Evolutionary conservation across 2,888 invertebrate species (phyloP).

Genomic region (Bembecia ichneumoniformis): DNA sequence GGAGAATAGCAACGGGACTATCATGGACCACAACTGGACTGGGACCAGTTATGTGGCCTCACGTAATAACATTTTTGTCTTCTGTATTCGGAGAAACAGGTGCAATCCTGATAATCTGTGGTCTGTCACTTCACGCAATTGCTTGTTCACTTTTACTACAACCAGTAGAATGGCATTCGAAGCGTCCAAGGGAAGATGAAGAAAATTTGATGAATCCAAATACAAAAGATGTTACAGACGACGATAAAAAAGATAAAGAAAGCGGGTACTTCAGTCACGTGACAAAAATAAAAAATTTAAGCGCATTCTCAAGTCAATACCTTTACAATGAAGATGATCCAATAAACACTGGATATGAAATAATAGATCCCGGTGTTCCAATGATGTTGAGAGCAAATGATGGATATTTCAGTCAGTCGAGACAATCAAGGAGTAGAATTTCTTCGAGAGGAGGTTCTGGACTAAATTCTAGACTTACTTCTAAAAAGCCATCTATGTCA

Average conservation of each 20-base stretch:
- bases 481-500: conserved; percentile 61
- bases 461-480: conserved; percentile 57
- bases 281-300: conserved; percentile 52
- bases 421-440: conserved; percentile 52
- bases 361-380: conserved; percentile 76
- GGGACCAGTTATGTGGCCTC: conserved; percentile 81
- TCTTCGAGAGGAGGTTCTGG: conserved; percentile 56
- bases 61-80: conserved; percentile 77
- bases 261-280: conserved; percentile 55
- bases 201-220: conserved; percentile 29
- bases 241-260: conserved; percentile 33
- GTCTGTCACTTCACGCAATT: conserved; percentile 77
- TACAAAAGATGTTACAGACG: conserved; percentile 16
- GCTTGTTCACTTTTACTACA: conserved; percentile 78
- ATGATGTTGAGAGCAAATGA: conserved; percentile 77
- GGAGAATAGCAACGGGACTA: conserved; percentile 79
- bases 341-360: conserved; percentile 75
- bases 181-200: conserved; percentile 38
- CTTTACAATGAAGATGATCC: conserved; percentile 76
- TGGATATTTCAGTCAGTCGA: conserved; percentile 72
- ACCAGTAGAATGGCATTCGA: conserved; percentile 82
- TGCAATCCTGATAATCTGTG: conserved; percentile 77
- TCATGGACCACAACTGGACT: conserved; percentile 81
- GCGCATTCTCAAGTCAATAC: conserved; percentile 75
- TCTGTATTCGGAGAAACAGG: conserved; percentile 75